Evolutionary conservation across 2,797 vertebrate species (phyloP).

Genomic region (Acrossocheilus fasciatus): DNA sequence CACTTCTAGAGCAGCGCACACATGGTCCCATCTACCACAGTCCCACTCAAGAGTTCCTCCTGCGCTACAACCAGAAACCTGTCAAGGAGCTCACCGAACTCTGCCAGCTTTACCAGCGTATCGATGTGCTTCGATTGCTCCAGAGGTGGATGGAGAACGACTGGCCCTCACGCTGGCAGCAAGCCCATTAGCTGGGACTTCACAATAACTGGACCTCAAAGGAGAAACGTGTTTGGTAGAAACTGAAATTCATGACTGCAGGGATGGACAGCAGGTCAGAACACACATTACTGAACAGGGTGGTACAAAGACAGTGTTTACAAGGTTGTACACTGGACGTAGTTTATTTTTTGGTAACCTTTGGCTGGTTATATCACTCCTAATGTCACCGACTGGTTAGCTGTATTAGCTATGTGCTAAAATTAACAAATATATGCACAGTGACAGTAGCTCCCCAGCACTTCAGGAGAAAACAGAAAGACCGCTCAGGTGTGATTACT

Average conservation of each 20-base stretch:
- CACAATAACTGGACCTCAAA: slow-evolving; percentile 25
- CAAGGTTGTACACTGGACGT: slow-evolving; percentile 25
- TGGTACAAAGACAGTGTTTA: slow-evolving; percentile 12
- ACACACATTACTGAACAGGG: slow-evolving; percentile 17
- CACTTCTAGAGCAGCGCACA: slow-evolving; percentile 90
- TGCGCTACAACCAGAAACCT: slow-evolving; percentile 92
- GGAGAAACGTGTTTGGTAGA: not conserved
- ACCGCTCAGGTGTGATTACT: slow-evolving; percentile 15
- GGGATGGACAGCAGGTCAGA: slow-evolving; percentile 13
- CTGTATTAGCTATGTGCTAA: not conserved
- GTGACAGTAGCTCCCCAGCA: not conserved
- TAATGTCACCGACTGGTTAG: not conserved
- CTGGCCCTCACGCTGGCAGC: slow-evolving; percentile 90
- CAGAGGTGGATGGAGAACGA: slow-evolving; percentile 93
- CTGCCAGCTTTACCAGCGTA: slow-evolving; percentile 92
- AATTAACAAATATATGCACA: not conserved
- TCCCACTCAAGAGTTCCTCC: slow-evolving; percentile 93
- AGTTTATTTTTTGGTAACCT: not conserved
- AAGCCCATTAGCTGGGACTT: slow-evolving; percentile 71
- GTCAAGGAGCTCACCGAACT: slow-evolving; percentile 93
- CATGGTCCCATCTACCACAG: slow-evolving; percentile 85
- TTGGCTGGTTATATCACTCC: not conserved
- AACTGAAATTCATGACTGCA: not conserved
- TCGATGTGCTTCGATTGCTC: slow-evolving; percentile 91
- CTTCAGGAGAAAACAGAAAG: not conserved